phyloP scores from a whole-genome alignment of 2,888 invertebrate species.

The Cephus sareptanus region DNA sequence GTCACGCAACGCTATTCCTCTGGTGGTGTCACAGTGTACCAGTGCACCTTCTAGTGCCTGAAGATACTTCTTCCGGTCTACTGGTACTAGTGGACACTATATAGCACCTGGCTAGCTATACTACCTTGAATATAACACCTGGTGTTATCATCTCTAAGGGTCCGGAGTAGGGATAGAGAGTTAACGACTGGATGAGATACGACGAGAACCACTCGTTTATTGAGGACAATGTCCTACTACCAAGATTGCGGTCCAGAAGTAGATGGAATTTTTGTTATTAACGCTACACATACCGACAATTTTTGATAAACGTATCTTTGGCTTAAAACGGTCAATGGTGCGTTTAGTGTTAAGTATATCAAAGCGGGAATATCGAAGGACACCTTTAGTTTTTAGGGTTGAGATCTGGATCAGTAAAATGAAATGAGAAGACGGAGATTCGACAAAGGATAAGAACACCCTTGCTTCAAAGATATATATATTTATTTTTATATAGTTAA shows the following conservation, averaged over 20 bases:
- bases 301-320: no score
- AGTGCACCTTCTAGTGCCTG: neutral
- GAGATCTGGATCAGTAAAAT: no score
- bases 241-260: constrained; percentile 1
- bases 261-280: neutral
- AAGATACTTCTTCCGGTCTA: neutral
- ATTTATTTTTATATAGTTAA: no score
- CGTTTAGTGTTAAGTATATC: neutral
- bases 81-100: neutral
- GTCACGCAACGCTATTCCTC: neutral
- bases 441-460: no score
- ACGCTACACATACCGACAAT: no score
- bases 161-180: neutral
- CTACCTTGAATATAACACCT: neutral
- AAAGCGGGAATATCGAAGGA: neutral
- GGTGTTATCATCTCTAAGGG: neutral
- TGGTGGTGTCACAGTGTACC: neutral
- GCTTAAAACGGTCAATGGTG: no score
- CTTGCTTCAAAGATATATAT: no score
- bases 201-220: constrained; percentile 9
- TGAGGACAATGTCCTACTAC: constrained; percentile 25
- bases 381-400: no score
- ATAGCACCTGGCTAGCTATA: neutral
- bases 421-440: no score
- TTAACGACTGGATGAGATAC: neutral